Evolutionary conservation across 2,113 vertebrate species (phyloP).

Genomic region (Dipodomys merriami): DNA sequence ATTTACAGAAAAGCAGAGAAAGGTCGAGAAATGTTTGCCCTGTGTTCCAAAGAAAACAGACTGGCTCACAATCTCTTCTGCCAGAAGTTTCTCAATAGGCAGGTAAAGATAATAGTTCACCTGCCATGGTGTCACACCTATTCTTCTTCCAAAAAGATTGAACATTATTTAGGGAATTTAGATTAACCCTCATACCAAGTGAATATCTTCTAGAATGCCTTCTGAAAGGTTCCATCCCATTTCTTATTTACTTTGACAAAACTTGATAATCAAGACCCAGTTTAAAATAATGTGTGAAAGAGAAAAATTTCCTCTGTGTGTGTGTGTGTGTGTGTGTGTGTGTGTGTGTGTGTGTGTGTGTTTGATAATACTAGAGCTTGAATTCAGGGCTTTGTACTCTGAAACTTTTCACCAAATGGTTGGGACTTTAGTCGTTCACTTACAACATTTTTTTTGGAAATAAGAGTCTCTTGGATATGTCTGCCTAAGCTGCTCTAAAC

Average conservation of each 20-base stretch:
- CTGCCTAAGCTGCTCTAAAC: too few species aligned
- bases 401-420: too few species aligned
- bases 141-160: not conserved
- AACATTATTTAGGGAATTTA: not conserved
- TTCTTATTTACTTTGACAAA: not conserved
- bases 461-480: too few species aligned
- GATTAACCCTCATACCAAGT: not conserved
- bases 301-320: not conserved
- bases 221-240: too few species aligned
- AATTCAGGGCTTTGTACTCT: too few species aligned
- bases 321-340: too few species aligned
- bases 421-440: too few species aligned
- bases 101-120: not conserved
- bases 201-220: not conserved
- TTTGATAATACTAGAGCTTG: too few species aligned
- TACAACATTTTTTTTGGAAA: too few species aligned
- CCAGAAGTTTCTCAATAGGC: not conserved
- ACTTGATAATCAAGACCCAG: not conserved
- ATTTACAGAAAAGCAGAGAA: not conserved
- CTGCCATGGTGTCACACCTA: not conserved
- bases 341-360: too few species aligned
- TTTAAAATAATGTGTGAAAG: not conserved
- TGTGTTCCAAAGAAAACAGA: conserved; percentile 49
- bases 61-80: not conserved
- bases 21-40: not conserved